A percentile compares a stretch with the other conserved stretches of the same genome.
Conservation (phyloP, 2,113 vertebrate genomes). For the Verasper variegatus region DNA sequence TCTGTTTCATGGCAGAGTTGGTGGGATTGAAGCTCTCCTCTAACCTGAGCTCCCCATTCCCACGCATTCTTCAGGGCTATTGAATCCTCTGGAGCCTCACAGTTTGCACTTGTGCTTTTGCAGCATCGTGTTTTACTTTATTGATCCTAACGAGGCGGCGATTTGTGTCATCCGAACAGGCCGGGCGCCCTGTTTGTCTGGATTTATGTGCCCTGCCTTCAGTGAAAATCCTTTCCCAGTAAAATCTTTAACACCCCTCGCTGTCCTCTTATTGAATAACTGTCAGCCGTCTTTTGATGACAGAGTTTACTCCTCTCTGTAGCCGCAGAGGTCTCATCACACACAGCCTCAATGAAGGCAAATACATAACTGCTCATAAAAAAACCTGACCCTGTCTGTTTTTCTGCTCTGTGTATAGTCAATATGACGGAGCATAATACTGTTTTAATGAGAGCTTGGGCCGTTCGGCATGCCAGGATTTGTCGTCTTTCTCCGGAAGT, state of each 20-base stretch:
- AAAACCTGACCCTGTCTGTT: conserved; percentile 4
- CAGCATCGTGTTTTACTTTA: conserved; percentile 78
- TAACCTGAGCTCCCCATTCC: conserved; percentile 75
- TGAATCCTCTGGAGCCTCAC: conserved; percentile 67
- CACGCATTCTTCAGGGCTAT: conserved; percentile 73
- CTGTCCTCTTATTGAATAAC: conserved; percentile 76
- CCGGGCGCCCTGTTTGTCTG: conserved; percentile 63
- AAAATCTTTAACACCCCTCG: conserved; percentile 76
- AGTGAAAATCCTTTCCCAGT: conserved; percentile 74
- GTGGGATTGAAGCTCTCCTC: conserved; percentile 72
- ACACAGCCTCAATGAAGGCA: conserved; percentile 26
- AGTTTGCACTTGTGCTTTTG: conserved; percentile 77
- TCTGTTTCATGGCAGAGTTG: conserved; percentile 76
- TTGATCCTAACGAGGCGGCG: conserved; percentile 78
- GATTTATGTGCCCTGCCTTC: conserved; percentile 73
- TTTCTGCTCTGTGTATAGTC: conserved; percentile 15
- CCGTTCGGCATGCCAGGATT: neutral
- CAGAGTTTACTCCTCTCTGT: conserved; percentile 65
- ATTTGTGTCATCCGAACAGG: conserved; percentile 74
- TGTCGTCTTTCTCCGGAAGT: conserved; percentile 23
- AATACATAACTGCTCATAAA: conserved; percentile 46
- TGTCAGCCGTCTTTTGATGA: conserved; percentile 73
- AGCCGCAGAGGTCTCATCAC: conserved; percentile 53
- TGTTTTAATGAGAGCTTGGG: conserved; percentile 42
- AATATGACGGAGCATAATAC: conserved; percentile 50